These are phyloP conservation scores for Hoplostethus mediterraneus DNA, from an alignment of 2,797 vertebrate genomes.

Conservation along the genomic window DNA sequence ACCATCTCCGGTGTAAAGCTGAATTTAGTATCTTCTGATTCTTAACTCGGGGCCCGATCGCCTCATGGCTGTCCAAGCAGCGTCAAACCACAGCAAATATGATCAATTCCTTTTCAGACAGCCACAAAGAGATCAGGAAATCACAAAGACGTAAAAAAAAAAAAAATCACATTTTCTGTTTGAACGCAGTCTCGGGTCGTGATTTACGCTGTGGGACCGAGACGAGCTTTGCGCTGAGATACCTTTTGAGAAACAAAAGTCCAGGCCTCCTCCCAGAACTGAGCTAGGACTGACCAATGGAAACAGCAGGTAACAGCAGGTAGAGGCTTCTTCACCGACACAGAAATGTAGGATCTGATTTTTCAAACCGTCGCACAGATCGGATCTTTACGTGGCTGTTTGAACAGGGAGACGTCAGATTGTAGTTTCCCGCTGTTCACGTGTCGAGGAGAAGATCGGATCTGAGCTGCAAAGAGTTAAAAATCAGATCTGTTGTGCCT, in stretches of 20 bases:
- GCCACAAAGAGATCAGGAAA: not conserved
- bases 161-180: no score
- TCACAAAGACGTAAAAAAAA: no score
- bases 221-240: not conserved
- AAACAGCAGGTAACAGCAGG: not conserved
- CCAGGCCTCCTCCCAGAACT: slow-evolving; percentile 20
- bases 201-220: not conserved
- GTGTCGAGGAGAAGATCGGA: no score
- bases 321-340: no score
- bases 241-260: slow-evolving; percentile 11
- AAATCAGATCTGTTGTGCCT: no score
- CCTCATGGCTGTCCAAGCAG: no score
- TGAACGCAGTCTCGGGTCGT: not conserved
- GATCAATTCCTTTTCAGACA: not conserved
- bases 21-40: not conserved
- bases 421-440: no score
- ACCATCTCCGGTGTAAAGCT: not conserved
- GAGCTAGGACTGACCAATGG: not conserved
- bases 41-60: no score
- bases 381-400: no score
- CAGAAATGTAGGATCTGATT: slow-evolving; percentile 2
- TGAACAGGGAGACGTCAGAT: no score
- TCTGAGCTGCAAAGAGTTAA: no score
- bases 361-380: not conserved
- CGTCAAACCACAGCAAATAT: no score